A percentile compares a stretch with the other conserved stretches of the same genome.
Evolutionary conservation across 1,140 invertebrate species (phyloP).

Genomic region (Lordiphosa clarofinis): DNA sequence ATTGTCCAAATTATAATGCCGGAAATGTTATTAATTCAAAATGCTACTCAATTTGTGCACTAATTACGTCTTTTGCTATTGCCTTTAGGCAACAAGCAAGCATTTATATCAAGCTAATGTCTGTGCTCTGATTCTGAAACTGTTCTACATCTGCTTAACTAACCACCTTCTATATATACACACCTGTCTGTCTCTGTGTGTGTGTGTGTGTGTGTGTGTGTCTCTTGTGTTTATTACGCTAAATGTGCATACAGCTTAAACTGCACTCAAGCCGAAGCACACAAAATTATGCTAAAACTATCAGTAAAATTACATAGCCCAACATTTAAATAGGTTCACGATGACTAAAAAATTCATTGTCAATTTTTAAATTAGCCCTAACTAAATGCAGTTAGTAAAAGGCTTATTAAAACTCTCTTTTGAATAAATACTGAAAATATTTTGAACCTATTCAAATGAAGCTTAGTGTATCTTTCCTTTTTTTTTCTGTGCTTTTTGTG

Average conservation of each 20-base stretch:
- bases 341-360: too few species aligned
- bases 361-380: too few species aligned
- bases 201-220: too few species aligned
- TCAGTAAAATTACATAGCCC: too few species aligned
- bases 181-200: conserved; percentile 21
- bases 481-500: too few species aligned
- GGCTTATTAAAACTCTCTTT: too few species aligned
- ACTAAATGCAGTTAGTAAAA: too few species aligned
- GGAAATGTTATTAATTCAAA: conserved; percentile 69
- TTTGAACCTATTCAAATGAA: too few species aligned
- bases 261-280: conserved; percentile 14
- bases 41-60: conserved; percentile 56
- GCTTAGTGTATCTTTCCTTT: too few species aligned
- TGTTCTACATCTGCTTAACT: background rate
- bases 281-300: conserved; percentile 21
- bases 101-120: conserved; percentile 22
- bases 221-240: conserved; percentile 27
- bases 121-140: conserved; percentile 15
- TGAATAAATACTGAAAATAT: too few species aligned
- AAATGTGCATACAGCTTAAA: conserved; percentile 19
- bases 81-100: conserved; percentile 29
- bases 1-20: conserved; percentile 57
- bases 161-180: conserved; percentile 4
- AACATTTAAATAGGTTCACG: too few species aligned
- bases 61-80: conserved; percentile 35